These are phyloP conservation scores for Lucifuga dentata DNA, from an alignment of 2,113 vertebrate genomes.

Conservation along the genomic window DNA sequence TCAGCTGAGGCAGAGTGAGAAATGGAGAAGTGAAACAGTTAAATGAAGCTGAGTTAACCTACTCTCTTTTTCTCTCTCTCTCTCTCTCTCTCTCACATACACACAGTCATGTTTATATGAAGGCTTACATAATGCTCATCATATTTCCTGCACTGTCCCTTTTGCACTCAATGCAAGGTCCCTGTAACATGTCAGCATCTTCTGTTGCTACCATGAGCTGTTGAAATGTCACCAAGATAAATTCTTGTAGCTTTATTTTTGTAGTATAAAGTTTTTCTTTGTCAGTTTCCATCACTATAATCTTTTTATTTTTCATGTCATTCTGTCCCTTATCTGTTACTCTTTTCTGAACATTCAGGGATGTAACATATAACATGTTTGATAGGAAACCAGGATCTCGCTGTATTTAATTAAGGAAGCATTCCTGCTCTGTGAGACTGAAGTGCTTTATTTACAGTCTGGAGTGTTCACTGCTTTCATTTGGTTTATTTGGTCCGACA, in stretches of 20 bases:
- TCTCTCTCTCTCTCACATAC: conserved; percentile 4
- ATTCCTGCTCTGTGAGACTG: too few relatives aligned
- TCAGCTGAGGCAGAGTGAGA: not conserved
- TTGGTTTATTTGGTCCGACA: too few relatives aligned
- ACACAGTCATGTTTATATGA: conserved; percentile 24
- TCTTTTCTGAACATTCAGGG: not conserved
- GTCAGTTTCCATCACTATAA: too few relatives aligned
- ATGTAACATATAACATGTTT: conserved; percentile 1
- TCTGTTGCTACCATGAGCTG: conserved; percentile 19
- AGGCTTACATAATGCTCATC: conserved; percentile 14
- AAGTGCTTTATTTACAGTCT: too few relatives aligned
- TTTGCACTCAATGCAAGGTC: not conserved
- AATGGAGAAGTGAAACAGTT: not conserved
- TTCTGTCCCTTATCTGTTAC: not conserved
- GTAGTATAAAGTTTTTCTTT: not conserved
- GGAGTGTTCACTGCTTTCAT: too few relatives aligned
- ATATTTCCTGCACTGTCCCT: not conserved
- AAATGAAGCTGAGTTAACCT: not conserved
- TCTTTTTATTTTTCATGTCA: not conserved
- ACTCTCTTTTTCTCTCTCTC: not conserved
- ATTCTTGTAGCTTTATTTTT: not conserved
- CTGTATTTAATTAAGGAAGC: conserved; percentile 12
- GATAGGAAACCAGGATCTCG: not conserved
- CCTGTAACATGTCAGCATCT: conserved; percentile 24
- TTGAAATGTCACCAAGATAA: conserved; percentile 4